These are phyloP conservation scores for Glomeris maerens DNA, from an alignment of 1,140 invertebrate genomes.

Conservation along the genomic window DNA sequence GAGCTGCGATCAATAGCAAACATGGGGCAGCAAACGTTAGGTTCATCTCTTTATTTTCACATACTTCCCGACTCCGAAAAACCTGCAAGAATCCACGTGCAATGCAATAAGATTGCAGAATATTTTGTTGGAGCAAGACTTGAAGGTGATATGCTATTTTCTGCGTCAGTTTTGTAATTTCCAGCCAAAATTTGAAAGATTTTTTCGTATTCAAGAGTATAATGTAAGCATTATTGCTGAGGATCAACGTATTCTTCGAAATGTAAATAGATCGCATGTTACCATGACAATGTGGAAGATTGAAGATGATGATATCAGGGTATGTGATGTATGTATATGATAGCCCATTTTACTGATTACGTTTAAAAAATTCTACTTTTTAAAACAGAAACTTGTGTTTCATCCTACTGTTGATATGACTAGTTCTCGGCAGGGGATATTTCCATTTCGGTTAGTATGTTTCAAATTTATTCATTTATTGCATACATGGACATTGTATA, in stretches of 20 bases:
- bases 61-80: conserved; percentile 23
- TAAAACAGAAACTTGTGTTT: not conserved
- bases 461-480: not conserved
- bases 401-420: not conserved
- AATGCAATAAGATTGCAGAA: not conserved
- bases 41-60: conserved; percentile 7
- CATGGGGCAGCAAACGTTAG: not conserved
- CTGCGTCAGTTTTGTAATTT: not conserved
- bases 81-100: not conserved
- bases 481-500: not conserved
- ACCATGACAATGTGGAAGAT: conserved; percentile 28
- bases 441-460: conserved; percentile 5
- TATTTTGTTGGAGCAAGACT: not conserved
- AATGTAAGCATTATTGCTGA: conserved; percentile 26
- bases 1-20: not conserved
- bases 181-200: not conserved
- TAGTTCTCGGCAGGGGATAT: not conserved
- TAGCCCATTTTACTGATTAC: not conserved
- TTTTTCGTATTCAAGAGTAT: conserved; percentile 23
- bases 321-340: not conserved
- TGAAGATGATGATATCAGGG: conserved; percentile 12
- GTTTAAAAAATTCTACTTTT: not conserved
- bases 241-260: conserved; percentile 22
- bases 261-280: conserved; percentile 21
- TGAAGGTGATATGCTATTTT: not conserved